These are phyloP conservation scores for Elephas maximus DNA, from an alignment of 2,113 vertebrate species.

Conservation along the genomic window DNA sequence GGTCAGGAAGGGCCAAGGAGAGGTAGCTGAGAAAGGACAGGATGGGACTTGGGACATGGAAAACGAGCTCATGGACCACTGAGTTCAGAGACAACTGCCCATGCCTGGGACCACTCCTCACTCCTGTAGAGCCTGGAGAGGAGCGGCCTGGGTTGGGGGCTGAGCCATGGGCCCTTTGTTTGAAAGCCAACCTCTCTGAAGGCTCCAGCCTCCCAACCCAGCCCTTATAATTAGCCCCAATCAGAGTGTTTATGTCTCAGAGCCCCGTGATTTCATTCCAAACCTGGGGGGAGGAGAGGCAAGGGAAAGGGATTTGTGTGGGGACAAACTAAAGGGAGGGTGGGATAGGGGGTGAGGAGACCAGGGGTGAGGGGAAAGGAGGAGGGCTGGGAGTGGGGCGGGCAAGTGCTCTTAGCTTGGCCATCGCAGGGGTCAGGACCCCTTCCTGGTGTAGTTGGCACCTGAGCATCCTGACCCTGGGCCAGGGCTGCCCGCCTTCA, in stretches of 20 bases:
- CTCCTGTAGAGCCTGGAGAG: constrained; percentile 50
- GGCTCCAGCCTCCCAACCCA: constrained; percentile 76
- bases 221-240: constrained; percentile 83
- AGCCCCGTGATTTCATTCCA: constrained; percentile 78
- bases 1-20: neutral
- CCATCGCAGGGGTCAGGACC: neutral
- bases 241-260: constrained; percentile 84
- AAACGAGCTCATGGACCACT: neutral
- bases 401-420: neutral
- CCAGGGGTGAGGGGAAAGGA: neutral
- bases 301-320: constrained; percentile 24
- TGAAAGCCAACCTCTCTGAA: constrained; percentile 80
- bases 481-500: constrained; percentile 35
- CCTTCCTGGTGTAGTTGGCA: neutral
- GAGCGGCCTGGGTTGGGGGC: constrained; percentile 58
- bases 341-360: neutral
- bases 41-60: neutral
- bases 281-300: constrained; percentile 48
- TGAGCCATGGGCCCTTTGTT: constrained; percentile 78
- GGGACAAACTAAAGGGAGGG: neutral
- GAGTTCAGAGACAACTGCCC: neutral
- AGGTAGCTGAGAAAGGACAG: constrained; percentile 19
- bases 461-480: constrained; percentile 55
- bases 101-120: neutral
- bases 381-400: neutral